Evolutionary conservation across 2,113 vertebrate genomes (phyloP).

Genomic region (Spheniscus mendiculus): DNA sequence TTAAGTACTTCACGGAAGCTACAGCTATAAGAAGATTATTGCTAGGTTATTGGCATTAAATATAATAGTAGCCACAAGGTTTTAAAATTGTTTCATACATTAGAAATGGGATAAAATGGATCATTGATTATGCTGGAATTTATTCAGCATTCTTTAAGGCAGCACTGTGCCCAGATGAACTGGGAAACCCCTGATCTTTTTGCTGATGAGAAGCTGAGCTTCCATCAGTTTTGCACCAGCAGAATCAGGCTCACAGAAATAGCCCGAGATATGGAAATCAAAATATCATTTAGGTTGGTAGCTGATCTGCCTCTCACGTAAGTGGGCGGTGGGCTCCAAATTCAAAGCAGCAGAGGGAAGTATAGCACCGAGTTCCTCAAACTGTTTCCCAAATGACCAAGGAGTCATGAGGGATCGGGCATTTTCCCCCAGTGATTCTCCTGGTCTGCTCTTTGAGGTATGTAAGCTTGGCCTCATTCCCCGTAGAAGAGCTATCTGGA

Average conservation of each 20-base stretch:
- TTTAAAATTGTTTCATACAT: background rate
- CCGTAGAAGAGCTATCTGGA: background rate
- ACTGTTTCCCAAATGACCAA: background rate
- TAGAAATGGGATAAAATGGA: background rate
- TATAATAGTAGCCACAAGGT: background rate
- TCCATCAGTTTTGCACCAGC: background rate
- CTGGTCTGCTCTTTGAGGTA: background rate
- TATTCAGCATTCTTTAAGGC: background rate
- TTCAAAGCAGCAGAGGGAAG: background rate
- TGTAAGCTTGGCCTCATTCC: background rate
- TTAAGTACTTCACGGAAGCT: background rate
- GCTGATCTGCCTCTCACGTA: background rate
- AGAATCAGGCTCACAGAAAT: background rate
- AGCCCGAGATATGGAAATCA: background rate
- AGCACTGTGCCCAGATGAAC: background rate
- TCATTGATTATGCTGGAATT: background rate
- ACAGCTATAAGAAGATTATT: background rate
- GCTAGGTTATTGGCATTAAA: background rate
- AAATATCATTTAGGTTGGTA: background rate
- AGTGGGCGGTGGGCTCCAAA: background rate
- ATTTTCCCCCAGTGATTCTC: background rate
- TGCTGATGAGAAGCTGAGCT: background rate
- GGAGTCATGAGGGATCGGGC: rapidly evolving
- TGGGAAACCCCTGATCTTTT: background rate
- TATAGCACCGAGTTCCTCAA: background rate